Percentiles rank a stretch among this genome's conserved stretches.
Conservation (phyloP, 2,113 vertebrate species). For the western clawed frog (Xenopus tropicalis) region DNA sequence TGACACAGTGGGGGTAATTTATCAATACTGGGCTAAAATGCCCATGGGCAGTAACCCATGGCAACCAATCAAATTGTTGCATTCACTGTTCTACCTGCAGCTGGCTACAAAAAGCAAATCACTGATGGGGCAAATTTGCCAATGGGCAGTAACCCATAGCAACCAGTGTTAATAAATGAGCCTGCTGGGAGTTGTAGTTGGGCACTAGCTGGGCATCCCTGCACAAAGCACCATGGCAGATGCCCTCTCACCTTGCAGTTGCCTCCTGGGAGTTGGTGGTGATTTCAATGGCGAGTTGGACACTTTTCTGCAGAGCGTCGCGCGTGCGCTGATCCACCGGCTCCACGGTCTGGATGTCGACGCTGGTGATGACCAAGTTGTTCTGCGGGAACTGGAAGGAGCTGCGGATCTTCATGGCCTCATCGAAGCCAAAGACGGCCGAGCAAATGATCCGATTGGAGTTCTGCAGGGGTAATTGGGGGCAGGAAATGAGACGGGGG, state of each 20-base stretch:
- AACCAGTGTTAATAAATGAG: too few relatives aligned
- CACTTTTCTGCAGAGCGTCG: slow-evolving; percentile 82
- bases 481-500: too few relatives aligned
- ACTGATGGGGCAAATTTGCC: too few relatives aligned
- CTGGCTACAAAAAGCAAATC: too few relatives aligned
- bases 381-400: slow-evolving; percentile 74
- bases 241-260: slow-evolving; percentile 65
- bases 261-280: slow-evolving; percentile 95
- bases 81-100: too few relatives aligned
- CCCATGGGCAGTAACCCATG: too few relatives aligned
- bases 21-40: too few relatives aligned
- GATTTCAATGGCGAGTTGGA: slow-evolving; percentile 89
- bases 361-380: slow-evolving; percentile 79
- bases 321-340: slow-evolving; percentile 86
- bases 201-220: neutral
- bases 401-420: slow-evolving; percentile 49
- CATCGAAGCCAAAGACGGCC: slow-evolving; percentile 81
- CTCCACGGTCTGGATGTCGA: slow-evolving; percentile 88
- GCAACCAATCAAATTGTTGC: too few relatives aligned
- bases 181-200: neutral
- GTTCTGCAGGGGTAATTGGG: slow-evolving; percentile 60
- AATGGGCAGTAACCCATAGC: too few relatives aligned
- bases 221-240: too few relatives aligned
- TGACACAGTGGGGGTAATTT: too few relatives aligned
- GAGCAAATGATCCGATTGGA: slow-evolving; percentile 84